Base-by-base conservation (phyloP, 2,797 vertebrate genomes). In the Microtus agrestis region DNA sequence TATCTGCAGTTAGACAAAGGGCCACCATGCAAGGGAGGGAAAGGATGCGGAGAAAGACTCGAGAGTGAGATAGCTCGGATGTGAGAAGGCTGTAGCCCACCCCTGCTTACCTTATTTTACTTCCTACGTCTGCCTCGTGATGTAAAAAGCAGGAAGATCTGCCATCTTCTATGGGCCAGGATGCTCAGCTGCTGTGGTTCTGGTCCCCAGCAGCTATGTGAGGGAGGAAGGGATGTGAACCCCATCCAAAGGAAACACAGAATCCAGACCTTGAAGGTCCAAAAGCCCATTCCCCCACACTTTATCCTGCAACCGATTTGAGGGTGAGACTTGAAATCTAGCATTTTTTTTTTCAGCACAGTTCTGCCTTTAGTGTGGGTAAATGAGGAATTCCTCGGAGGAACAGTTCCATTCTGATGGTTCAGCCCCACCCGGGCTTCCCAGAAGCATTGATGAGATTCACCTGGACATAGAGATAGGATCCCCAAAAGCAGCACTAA, bases 111-210 rank as follows among this genome's bases (percentile, higher is more conserved):
- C 51, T 40, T 21, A 37, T 13, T 37, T 34, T 15, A 27, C 63
- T 76, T 6, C 29, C 67, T n/a, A 84, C 1, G 9, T 34, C 56
- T 6, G 0, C 14, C 31, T 25, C 21, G 0, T 6, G 8, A 12
- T 15, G 13, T 17, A 25, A 76, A 80, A 11, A 31, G 37, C 14
- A 25, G 37, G 51, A 15, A 12, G 15, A 29, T 2, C 76, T 67
- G 14, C 23, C 14, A 7, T 89, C n/a, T 0, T 11, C 67, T 1
- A 0, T 2, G 7, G 12, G 25, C 34, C 19, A 6, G 2, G 59
- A 12, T 0, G 2, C 13, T 89, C 27, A 31, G 10, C 9, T 3
- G 19, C 25, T 56, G 17, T 10, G 3, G 23, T 11, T 59, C 69
- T 6, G 13, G 9, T 59, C 17, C 54, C 43, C 73, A 34, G 67